These are phyloP conservation scores for Diglossa cyanea DNA, from an alignment of 2,797 vertebrate genomes.

Conservation along the genomic window DNA sequence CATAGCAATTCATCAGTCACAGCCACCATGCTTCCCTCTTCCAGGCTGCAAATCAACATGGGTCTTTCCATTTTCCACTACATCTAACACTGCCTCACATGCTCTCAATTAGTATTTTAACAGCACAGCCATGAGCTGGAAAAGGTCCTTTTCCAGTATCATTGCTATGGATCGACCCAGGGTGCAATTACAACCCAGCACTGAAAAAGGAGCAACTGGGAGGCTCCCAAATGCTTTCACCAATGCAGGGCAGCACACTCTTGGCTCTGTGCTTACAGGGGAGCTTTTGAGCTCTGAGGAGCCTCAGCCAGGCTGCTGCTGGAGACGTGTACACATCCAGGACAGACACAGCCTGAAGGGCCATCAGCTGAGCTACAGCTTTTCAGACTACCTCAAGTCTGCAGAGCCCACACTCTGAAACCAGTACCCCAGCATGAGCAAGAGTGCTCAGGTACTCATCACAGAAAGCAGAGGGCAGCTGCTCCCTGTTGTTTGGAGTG, in stretches of 20 bases:
- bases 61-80: background rate
- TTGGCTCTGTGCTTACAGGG: background rate
- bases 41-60: background rate
- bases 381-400: background rate
- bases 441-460: background rate
- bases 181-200: background rate
- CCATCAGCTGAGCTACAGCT: background rate
- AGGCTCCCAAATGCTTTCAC: background rate
- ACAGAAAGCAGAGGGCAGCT: background rate
- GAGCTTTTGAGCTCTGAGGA: background rate
- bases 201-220: background rate
- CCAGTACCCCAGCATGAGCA: background rate
- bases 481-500: background rate
- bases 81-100: background rate
- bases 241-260: rapidly evolving
- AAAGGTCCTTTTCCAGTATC: background rate
- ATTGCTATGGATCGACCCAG: background rate
- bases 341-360: background rate
- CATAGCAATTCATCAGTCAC: background rate
- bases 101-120: background rate
- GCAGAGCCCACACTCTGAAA: background rate
- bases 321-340: rapidly evolving
- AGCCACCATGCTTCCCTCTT: background rate
- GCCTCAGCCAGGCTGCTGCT: background rate
- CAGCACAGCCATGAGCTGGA: background rate